Conservation (phyloP, 2,888 invertebrate genomes). For the Brenthis ino region DNA sequence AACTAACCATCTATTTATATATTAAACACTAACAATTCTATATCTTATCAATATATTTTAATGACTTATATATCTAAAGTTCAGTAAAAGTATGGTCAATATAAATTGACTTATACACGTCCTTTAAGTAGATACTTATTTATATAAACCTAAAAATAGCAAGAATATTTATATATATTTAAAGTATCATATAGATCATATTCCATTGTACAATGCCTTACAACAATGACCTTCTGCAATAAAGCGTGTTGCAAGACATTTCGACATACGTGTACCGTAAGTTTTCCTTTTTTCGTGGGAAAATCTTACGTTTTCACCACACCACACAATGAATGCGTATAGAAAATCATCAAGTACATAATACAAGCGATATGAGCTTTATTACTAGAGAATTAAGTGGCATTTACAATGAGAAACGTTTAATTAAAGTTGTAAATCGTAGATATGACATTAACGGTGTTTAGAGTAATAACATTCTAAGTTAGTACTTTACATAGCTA, state of each 20-base stretch:
- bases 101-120: no score
- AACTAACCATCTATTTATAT: no score
- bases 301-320: slow-evolving; percentile 71
- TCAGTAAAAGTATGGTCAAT: no score
- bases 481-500: slow-evolving; percentile 31
- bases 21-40: no score
- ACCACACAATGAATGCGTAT: slow-evolving; percentile 56
- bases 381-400: slow-evolving; percentile 37
- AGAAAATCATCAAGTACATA: slow-evolving; percentile 44
- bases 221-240: slow-evolving; percentile 42
- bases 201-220: slow-evolving; percentile 30
- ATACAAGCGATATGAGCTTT: slow-evolving; percentile 42
- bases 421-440: slow-evolving; percentile 28
- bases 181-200: neutral
- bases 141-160: no score
- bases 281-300: slow-evolving; percentile 81
- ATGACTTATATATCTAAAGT: no score
- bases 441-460: slow-evolving; percentile 55
- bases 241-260: slow-evolving; percentile 61
- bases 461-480: slow-evolving; percentile 49
- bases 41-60: no score
- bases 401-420: slow-evolving; percentile 28
- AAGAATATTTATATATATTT: no score
- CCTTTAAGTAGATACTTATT: no score
- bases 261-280: slow-evolving; percentile 60